Base-by-base conservation (phyloP, 2,113 vertebrate genomes). In the Ceuthmochares aereus region DNA sequence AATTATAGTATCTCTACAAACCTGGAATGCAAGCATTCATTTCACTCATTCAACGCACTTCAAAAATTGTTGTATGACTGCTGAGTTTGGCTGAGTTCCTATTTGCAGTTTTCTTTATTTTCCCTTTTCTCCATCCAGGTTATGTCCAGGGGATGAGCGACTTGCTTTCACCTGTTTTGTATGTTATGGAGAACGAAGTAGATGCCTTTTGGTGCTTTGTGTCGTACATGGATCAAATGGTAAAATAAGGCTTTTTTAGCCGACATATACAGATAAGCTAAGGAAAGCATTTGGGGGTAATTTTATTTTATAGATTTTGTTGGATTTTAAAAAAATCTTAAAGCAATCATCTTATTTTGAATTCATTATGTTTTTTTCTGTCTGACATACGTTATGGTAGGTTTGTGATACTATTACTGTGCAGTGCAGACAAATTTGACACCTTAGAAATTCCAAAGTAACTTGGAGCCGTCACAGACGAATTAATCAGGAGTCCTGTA, bases 81-180 rank as follows among this genome's bases (percentile, higher is more conserved):
- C 55, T 45, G 36, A 68, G 6, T 82, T 88, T 49, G 51, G 63
- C n/a, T 72, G 37, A 91, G 78, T 84, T 78, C 14, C 3, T 64
- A 36, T 51, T 10, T 7, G 63, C 23, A 25, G 75, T 85, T 20
- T 70, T 18, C 64, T 29, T 25, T 47, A 9, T 47, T 25, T n/a
- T 13, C 22, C 8, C 11, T 96, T 93, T 40, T 84, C 54, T 90
- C 10, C 2, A 3, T 87, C 49, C 97, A 99, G 99, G 99, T 40
- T 99, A 99, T 29, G 98, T 99, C 29, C 99, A 99, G 97, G 99
- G 99, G 52, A 99, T 99, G 99, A 99, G 99, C 11, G 99, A 99
- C 97, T 98, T 99, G 91, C 99, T 99, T 92, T 99, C 99, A 6
- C 99, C 99, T 7, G 98, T 99, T 91, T 98, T 99, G 58, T 99